Evolutionary conservation across 2,113 vertebrate genomes (phyloP), one percentile per base, ranked within the genome.

Genomic region (Tringa solitaria): DNA sequence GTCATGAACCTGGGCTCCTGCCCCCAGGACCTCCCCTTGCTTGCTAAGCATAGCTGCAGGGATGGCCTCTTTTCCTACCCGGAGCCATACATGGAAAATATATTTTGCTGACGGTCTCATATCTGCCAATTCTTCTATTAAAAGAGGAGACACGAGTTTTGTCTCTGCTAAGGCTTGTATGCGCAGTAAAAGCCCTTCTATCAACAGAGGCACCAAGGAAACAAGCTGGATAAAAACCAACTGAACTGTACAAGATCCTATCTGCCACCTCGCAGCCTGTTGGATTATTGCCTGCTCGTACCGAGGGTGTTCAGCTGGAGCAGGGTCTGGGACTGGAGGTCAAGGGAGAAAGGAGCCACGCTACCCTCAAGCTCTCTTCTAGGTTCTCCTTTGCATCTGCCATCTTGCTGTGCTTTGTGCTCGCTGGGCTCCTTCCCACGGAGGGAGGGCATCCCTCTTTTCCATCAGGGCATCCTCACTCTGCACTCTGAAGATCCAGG

Each of bases 171-270:
- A 81, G 86, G 84, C 33, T 87, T 92, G 94, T 89, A 68, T 95
- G 61, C 43, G 78, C 56, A 94, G 86, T 16, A 28, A 85, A 95
- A 96, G 78, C 93, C 70, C 77, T 94, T 84, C 59, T 91, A 61
- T 81, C 92, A 96, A 94, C 88, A 94, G n/a, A 83, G 77, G 73
- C 93, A 92, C 79, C 85, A 73, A 85, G 86, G 94, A 95, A 87
- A 96, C 8, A 0, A 93, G 69, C 61, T 87, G 92, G 95, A 65
- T 68, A 2, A 78, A 88, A 51, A 9, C 28, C 93, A 90, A 0
- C 57, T 51, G 24, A 67, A 51, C 43, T n/a, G 6, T 45, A 65
- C 53, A 51, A 70, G 90, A 82, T 87, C 64, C 53, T 77, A 68
- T 75, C 90, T 35, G 32, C 30, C 72, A 37, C 23, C 83, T 64